Evolutionary conservation across 2,113 vertebrate genomes (phyloP).

Genomic region (Sphyrna mokarran): DNA sequence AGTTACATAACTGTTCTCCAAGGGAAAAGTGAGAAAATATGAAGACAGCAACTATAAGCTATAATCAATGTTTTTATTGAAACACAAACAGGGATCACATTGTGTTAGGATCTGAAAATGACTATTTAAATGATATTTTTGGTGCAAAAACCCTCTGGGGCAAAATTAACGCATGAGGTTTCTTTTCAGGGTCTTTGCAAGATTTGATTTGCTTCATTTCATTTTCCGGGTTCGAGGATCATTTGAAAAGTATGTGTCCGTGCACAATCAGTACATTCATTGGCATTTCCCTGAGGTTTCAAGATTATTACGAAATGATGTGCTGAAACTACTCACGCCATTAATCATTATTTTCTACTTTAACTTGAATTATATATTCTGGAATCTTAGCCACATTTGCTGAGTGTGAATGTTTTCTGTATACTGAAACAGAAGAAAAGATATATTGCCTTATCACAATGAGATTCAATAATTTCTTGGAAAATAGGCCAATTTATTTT

Average conservation of each 20-base stretch:
- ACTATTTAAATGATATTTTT: neutral
- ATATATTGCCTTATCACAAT: neutral
- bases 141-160: neutral
- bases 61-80: neutral
- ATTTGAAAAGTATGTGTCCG: neutral
- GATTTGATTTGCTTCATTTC: conserved; percentile 17
- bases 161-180: neutral
- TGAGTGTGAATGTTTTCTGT: neutral
- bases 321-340: neutral
- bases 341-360: neutral
- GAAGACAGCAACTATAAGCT: neutral
- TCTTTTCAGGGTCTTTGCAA: neutral
- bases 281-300: neutral
- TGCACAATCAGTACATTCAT: neutral
- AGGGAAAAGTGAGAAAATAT: neutral
- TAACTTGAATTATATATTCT: neutral
- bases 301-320: neutral
- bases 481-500: neutral
- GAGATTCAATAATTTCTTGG: neutral
- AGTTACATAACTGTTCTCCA: neutral
- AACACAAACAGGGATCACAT: neutral
- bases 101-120: neutral
- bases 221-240: neutral
- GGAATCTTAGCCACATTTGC: neutral
- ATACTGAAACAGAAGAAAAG: neutral